Percentiles rank a stretch among this genome's conserved stretches.
Conservation (phyloP, 2,113 vertebrate species). For the Labeo rohita region DNA sequence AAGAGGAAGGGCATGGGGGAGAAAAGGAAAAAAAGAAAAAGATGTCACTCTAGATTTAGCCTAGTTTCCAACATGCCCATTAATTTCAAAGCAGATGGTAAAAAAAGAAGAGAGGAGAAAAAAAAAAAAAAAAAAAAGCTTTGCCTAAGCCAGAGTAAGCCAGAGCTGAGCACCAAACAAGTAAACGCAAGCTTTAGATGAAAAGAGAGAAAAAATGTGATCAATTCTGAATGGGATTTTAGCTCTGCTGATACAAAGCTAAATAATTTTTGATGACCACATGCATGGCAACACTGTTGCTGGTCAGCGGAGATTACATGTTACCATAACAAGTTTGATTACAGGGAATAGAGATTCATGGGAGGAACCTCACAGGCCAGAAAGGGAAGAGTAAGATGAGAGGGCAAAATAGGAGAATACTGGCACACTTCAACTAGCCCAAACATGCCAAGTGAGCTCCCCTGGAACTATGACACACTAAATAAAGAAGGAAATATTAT, state of each 20-base stretch:
- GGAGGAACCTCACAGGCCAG: slow-evolving; percentile 25
- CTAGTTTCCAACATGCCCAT: slow-evolving; percentile 75
- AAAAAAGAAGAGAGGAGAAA: slow-evolving; percentile 53
- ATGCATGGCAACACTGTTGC: neutral
- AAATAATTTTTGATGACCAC: neutral
- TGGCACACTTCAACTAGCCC: neutral
- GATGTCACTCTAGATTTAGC: slow-evolving; percentile 77
- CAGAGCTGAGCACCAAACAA: slow-evolving; percentile 39
- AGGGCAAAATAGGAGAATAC: neutral
- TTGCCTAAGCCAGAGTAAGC: slow-evolving; percentile 66
- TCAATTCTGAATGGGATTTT: neutral
- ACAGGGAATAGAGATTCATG: neutral
- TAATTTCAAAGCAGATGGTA: slow-evolving; percentile 77
- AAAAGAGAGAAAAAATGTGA: neutral
- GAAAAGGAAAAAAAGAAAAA: slow-evolving; percentile 38
- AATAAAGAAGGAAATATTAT: slow-evolving; percentile 9
- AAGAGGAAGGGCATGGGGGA: neutral
- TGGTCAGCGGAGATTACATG: neutral
- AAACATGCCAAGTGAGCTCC: slow-evolving; percentile 43
- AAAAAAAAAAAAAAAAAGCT: slow-evolving; percentile 57
- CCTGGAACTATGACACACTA: neutral
- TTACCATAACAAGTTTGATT: neutral
- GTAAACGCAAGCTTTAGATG: slow-evolving; percentile 23
- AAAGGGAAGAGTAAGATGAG: neutral
- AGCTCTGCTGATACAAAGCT: neutral